Evolutionary conservation across 2,888 invertebrate species (phyloP).

Genomic region (Athrips mouffetella): DNA sequence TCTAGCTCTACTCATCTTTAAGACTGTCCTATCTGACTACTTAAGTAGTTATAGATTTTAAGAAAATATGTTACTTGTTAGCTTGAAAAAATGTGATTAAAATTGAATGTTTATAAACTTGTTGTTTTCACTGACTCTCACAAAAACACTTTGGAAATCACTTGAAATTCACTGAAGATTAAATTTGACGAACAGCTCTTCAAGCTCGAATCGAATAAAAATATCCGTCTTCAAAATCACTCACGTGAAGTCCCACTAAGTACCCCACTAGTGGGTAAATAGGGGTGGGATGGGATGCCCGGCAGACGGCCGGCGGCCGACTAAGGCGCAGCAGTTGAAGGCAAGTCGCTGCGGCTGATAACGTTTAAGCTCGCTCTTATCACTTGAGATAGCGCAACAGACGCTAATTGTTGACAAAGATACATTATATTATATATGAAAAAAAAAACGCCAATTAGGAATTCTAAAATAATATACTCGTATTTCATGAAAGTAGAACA

Average conservation of each 20-base stretch:
- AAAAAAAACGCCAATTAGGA: neutral
- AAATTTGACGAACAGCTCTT: too few relatives aligned
- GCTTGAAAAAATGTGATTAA: conserved; percentile 52
- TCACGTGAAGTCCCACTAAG: neutral
- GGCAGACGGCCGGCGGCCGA: conserved; percentile 2
- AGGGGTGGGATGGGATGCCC: neutral
- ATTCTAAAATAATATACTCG: neutral
- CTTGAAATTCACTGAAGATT: neutral
- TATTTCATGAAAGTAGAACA: neutral
- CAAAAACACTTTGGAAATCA: neutral
- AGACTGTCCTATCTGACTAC: conserved; percentile 73
- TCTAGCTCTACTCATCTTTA: conserved; percentile 55
- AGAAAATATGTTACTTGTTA: conserved; percentile 53
- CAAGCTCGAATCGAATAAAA: too few relatives aligned
- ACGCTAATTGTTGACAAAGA: neutral
- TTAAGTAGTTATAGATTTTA: conserved; percentile 63
- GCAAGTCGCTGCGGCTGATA: conserved; percentile 1
- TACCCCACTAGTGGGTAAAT: neutral
- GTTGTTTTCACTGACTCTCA: conserved; percentile 5
- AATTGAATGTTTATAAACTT: conserved; percentile 41
- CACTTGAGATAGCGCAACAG: neutral
- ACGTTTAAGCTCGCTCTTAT: neutral
- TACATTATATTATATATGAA: neutral
- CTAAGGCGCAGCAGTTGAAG: neutral
- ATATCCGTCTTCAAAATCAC: too few relatives aligned